phyloP scores from a whole-genome alignment of 2,888 invertebrate genomes.

The Ophion ventricosus region DNA sequence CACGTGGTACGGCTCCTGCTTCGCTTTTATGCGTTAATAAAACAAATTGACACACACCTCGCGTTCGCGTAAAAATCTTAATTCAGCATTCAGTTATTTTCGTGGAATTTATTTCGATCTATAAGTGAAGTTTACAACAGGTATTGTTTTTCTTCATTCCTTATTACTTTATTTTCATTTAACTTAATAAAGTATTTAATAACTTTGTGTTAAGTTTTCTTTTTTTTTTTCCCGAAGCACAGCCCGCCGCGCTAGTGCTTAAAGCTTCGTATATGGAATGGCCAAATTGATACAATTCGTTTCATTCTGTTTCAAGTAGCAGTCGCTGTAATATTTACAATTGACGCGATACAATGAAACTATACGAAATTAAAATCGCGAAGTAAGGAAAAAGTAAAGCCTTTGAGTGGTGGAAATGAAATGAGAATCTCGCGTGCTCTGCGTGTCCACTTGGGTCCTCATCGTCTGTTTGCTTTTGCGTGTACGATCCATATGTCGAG shows the following conservation, averaged over 20 bases:
- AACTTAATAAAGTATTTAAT: background rate
- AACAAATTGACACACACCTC: background rate
- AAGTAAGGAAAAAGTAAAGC: background rate
- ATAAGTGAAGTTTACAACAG: no score
- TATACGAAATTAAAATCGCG: background rate
- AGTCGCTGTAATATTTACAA: background rate
- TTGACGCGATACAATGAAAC: background rate
- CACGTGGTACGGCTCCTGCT: background rate
- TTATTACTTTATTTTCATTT: background rate
- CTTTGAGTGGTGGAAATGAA: background rate
- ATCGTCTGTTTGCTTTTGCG: background rate
- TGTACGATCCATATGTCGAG: constrained; percentile 43
- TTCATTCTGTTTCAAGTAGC: background rate
- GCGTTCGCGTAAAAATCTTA: background rate
- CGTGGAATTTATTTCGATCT: background rate
- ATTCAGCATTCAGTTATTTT: background rate
- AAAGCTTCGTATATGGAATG: background rate
- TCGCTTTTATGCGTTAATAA: background rate
- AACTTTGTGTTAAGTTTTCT: background rate
- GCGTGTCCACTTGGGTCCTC: background rate
- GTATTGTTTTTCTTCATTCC: no score
- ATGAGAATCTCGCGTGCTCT: background rate
- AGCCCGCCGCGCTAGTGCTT: background rate
- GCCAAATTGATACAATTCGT: background rate
- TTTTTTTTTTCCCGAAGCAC: background rate